Conservation (phyloP, 1,140 invertebrate species). For the Ceratina australensis region DNA sequence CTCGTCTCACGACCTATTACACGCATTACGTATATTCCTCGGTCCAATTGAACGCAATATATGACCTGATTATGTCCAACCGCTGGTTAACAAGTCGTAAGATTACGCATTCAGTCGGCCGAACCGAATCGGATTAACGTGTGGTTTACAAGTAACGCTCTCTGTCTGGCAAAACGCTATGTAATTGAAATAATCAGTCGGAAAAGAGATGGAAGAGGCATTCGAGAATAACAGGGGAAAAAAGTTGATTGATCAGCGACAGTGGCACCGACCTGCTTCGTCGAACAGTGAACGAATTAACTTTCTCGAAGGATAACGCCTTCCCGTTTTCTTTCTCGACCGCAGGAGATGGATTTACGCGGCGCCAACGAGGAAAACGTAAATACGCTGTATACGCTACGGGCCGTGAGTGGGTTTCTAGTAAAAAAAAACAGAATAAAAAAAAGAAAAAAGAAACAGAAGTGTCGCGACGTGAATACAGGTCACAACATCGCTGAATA, state of each 20-base stretch:
- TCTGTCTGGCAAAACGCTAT: not conserved
- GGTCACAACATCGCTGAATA: slow-evolving; percentile 75
- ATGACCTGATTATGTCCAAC: slow-evolving; percentile 22
- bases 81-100: not conserved
- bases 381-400: slow-evolving; percentile 12
- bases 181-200: not conserved
- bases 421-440: slow-evolving; percentile 64
- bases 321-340: slow-evolving; percentile 11
- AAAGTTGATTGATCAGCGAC: not conserved
- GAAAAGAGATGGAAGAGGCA: too few species aligned
- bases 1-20: not conserved
- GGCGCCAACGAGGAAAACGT: slow-evolving; percentile 44
- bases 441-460: slow-evolving; percentile 65
- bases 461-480: slow-evolving; percentile 68
- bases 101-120: not conserved
- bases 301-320: slow-evolving; percentile 49
- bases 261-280: slow-evolving; percentile 17
- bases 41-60: slow-evolving; percentile 28
- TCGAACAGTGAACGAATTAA: slow-evolving; percentile 30
- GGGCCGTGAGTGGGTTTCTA: slow-evolving; percentile 59
- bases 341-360: slow-evolving; percentile 35
- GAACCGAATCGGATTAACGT: not conserved
- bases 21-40: not conserved
- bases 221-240: not conserved
- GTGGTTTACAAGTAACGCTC: slow-evolving; percentile 7